A percentile compares a stretch with the other conserved stretches of the same genome.
Evolutionary conservation across 2,888 invertebrate species (phyloP).

Genomic region (Hemistola chrysoprasaria): DNA sequence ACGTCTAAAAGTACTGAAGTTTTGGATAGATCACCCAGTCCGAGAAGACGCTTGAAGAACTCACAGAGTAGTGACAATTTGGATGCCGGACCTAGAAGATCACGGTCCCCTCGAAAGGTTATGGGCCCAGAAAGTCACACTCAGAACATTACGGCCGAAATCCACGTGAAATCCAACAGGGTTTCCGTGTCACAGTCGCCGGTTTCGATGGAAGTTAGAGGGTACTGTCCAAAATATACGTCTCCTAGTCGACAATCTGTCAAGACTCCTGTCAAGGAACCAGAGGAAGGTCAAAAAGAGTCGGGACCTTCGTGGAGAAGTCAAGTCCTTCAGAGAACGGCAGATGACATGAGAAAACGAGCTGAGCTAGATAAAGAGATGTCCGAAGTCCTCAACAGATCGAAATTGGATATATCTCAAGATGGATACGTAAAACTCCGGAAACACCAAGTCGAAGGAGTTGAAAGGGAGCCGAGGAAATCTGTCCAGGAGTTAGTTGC

Average conservation of each 20-base stretch:
- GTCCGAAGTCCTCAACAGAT: constrained; percentile 53
- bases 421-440: constrained; percentile 76
- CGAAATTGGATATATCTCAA: constrained; percentile 72
- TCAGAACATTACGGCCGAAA: constrained; percentile 73
- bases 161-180: constrained; percentile 69
- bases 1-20: constrained; percentile 80
- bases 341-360: constrained; percentile 69
- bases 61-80: constrained; percentile 71
- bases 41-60: constrained; percentile 60
- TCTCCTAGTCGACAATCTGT: constrained; percentile 61
- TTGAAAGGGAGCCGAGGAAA: constrained; percentile 68
- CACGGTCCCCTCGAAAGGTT: constrained; percentile 51
- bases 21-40: constrained; percentile 63
- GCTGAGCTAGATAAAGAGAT: constrained; percentile 67
- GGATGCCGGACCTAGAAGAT: constrained; percentile 60
- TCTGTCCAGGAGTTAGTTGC: constrained; percentile 85
- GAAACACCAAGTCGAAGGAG: constrained; percentile 58
- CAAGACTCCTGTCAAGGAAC: constrained; percentile 56
- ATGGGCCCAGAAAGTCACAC: constrained; percentile 37
- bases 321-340: constrained; percentile 72
- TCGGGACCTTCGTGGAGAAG: constrained; percentile 66
- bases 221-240: constrained; percentile 53
- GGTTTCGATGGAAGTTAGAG: constrained; percentile 56
- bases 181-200: constrained; percentile 68
- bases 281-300: constrained; percentile 44